Evolutionary conservation across 1,140 invertebrate species (phyloP), one percentile per base, ranked within the genome.

Genomic region (Calycopis cecrops): DNA sequence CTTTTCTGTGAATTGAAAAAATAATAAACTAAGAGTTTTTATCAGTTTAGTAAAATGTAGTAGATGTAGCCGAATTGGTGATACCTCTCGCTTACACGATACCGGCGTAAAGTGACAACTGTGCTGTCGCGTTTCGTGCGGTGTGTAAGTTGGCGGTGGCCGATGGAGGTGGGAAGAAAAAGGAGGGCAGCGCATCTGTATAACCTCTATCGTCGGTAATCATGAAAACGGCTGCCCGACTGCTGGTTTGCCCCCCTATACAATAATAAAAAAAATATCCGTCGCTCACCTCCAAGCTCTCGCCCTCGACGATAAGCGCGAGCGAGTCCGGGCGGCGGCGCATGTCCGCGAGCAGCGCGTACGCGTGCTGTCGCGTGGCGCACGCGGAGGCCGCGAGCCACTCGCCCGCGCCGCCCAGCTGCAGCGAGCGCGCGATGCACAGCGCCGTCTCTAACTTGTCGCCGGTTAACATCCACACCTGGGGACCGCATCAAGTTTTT

Each of bases 391-490:
- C 98, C 53, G 93, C 91, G 21, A 91, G 79, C 76, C 92, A 91
- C 63, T 92, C 93, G 18, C 93, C n/a, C 10, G 11, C 92, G 0
- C 96, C 94, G 40, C 99, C 96, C 12, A 96, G 84, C 63, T 93
- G 90, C 12, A 97, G 97, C 67, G 97, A 98, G 80, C 99, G 99
- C 1, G 98, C 98, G 74, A 99, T 99, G 79, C 98, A 99, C 18
- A 96, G 96, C 10, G 98, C 99, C 0, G 99, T 99, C 89, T 99
- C 99, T 50, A 99, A 79, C 88, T 99, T 99, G 81, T 99, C 99
- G 40, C 99, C 99, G 0, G 99, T 99, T 59, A 99, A 88, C 99
- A 99, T 99, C 99, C 99, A 99, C 42, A 99, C 94, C 92, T 95
- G 48, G 8, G 38, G 9, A 35, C 48, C 14, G 38, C 2, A 52